A percentile compares a stretch with the other conserved stretches of the same genome.
Conservation (phyloP, 2,797 vertebrate genomes). For the Heterohyrax brucei region DNA sequence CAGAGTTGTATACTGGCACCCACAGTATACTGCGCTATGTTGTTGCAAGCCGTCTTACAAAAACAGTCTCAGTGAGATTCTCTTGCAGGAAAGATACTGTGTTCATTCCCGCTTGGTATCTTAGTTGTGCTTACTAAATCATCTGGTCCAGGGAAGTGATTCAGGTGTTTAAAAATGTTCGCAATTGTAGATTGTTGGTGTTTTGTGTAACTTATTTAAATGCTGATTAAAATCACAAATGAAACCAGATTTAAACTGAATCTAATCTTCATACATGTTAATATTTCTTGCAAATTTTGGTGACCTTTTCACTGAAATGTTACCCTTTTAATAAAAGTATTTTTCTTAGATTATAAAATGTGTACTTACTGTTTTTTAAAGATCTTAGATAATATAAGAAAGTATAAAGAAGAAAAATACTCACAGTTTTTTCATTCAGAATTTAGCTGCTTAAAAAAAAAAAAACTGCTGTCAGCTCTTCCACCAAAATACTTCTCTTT, state of each 20-base stretch:
- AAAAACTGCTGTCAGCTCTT: not conserved
- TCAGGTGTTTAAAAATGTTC: not conserved
- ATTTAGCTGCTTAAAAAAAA: not conserved
- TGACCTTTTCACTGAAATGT: not conserved
- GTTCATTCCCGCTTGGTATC: not conserved
- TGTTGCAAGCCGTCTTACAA: not conserved
- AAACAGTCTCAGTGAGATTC: not conserved
- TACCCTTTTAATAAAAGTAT: not conserved
- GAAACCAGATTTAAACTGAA: not conserved
- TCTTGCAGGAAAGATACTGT: not conserved
- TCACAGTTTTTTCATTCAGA: not conserved
- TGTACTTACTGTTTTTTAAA: not conserved
- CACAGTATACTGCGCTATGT: not conserved
- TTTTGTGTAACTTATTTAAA: not conserved
- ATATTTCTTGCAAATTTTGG: not conserved
- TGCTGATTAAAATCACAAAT: conserved; percentile 33
- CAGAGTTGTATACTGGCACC: not conserved
- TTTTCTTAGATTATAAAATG: not conserved
- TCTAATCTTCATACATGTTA: not conserved
- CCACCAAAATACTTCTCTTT: not conserved
- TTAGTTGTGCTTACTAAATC: not conserved
- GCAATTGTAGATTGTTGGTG: not conserved
- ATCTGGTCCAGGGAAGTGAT: not conserved
- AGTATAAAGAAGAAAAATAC: not conserved
- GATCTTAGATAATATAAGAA: not conserved